A percentile compares a stretch with the other conserved stretches of the same genome.
phyloP scores from a whole-genome alignment of 2,113 vertebrate species.

The Daubentonia madagascariensis region DNA sequence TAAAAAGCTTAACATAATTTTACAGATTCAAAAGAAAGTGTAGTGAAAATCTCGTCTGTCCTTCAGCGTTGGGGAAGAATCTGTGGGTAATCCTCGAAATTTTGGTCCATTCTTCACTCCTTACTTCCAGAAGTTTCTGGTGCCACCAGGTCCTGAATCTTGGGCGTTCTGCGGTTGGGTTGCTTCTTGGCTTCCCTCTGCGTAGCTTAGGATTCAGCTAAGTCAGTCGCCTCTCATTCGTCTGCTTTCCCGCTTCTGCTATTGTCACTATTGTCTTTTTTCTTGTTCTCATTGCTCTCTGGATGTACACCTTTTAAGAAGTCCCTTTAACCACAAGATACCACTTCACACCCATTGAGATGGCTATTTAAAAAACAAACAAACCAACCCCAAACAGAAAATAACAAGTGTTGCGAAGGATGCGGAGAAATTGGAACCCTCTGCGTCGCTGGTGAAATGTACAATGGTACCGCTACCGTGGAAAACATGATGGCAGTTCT shows the following conservation, averaged over 20 bases:
- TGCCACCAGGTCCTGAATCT: not conserved
- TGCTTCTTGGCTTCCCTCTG: not conserved
- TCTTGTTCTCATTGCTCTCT: not conserved
- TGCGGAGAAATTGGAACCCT: too few species aligned
- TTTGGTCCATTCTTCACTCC: not conserved
- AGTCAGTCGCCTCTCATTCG: not conserved
- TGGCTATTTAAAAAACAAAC: too few species aligned
- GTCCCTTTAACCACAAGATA: not conserved
- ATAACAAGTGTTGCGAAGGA: too few species aligned
- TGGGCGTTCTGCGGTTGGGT: not conserved
- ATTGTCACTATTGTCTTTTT: not conserved
- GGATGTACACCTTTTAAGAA: not conserved
- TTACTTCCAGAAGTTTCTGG: not conserved
- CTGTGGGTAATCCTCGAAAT: not conserved
- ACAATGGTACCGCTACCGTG: too few species aligned
- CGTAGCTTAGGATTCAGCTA: not conserved
- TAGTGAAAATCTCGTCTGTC: not conserved
- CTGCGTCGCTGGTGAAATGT: too few species aligned
- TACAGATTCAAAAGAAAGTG: not conserved
- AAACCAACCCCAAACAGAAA: too few species aligned
- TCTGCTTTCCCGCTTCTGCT: not conserved
- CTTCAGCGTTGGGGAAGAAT: not conserved
- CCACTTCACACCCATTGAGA: not conserved
- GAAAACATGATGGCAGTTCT: too few species aligned
- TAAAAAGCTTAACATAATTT: not conserved